A percentile compares a stretch with the other conserved stretches of the same genome.
These are phyloP conservation scores for Melanotaenia pygmaea DNA, from an alignment of 2,797 vertebrate genomes.

Conservation along the genomic window DNA sequence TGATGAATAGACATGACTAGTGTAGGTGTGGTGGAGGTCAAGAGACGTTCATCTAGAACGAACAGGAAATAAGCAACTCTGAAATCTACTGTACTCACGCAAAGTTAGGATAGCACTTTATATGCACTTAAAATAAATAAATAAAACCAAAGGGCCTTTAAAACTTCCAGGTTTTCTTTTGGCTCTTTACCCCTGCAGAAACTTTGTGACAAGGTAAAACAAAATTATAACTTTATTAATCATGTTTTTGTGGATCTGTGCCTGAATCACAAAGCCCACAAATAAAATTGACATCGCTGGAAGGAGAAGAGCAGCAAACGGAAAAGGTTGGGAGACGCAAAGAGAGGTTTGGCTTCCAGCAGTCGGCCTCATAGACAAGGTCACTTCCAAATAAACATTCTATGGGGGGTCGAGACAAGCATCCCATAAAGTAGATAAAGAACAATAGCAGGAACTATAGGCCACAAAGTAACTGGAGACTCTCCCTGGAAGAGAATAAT, in stretches of 20 bases:
- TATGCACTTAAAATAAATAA: not conserved
- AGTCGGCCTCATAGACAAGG: constrained; percentile 76
- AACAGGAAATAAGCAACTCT: constrained; percentile 48
- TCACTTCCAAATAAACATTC: constrained; percentile 81
- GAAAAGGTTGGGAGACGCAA: constrained; percentile 74
- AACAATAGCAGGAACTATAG: constrained; percentile 94
- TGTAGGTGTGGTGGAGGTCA: constrained; percentile 68
- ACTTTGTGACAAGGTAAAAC: constrained; percentile 48
- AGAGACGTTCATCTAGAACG: constrained; percentile 49
- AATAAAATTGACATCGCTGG: constrained; percentile 47
- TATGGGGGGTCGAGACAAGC: constrained; percentile 79
- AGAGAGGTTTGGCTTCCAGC: constrained; percentile 61
- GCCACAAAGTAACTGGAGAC: constrained; percentile 78
- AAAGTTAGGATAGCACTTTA: not conserved
- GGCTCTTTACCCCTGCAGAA: constrained; percentile 41
- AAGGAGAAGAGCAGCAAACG: constrained; percentile 58
- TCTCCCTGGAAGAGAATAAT: constrained; percentile 86
- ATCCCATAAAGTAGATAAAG: constrained; percentile 89
- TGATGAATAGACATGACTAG: constrained; percentile 56
- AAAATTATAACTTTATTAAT: constrained; percentile 11
- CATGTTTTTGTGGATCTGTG: not conserved
- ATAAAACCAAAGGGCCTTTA: constrained; percentile 40
- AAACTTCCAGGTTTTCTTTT: constrained; percentile 38
- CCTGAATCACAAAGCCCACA: constrained; percentile 34
- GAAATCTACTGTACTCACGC: constrained; percentile 35